Base-by-base conservation (phyloP, 1,140 invertebrate genomes). In the Microplitis mediator region DNA sequence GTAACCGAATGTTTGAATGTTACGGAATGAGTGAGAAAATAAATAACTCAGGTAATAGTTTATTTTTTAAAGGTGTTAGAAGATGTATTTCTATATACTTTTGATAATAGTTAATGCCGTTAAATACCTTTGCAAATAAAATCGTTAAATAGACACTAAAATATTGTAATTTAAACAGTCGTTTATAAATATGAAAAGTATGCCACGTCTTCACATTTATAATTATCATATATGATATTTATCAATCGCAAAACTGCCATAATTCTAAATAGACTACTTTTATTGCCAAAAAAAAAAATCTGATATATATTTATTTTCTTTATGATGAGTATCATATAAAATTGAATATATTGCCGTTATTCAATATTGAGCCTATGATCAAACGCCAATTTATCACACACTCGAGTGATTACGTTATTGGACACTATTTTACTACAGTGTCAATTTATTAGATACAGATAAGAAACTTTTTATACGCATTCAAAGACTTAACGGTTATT, bases 361-460 rank as follows among this genome's bases (percentile, higher is more conserved):
- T 58, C 51, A 62, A 80, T 75, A 75, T 76, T 80, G 79, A 83
- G 78, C 79, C 81, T 82, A 81, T 76, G 78, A 79, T 85, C 80
- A 76, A 77, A 76, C 69, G 75, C 76, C 77, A 71, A 74, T 79
- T 79, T 76, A 80, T 78, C 72, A 73, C 76, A 78, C 71, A 66
- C 51, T 58, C 8, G n/a, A 50, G 60, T 54, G 39, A 50, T 54
- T n/a, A 54, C 31, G 65, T 54, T 54, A 32, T 54, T 35, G 39
- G 39, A 6, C 39, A 45, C 76, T 74, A 74, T 76, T 74, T 74
- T 80, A 76, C 32, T 77, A 79, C 79, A 82, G 82, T 84, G 82
- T 81, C 83, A 85, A 85, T 39, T 14, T n/a, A 61, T 14, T 14
- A 36, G 36, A 64, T 36, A 35, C 36, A n/a, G 13, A 36, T 36